Conservation (phyloP, 2,888 invertebrate species). For the Amblyteles armatorius region DNA sequence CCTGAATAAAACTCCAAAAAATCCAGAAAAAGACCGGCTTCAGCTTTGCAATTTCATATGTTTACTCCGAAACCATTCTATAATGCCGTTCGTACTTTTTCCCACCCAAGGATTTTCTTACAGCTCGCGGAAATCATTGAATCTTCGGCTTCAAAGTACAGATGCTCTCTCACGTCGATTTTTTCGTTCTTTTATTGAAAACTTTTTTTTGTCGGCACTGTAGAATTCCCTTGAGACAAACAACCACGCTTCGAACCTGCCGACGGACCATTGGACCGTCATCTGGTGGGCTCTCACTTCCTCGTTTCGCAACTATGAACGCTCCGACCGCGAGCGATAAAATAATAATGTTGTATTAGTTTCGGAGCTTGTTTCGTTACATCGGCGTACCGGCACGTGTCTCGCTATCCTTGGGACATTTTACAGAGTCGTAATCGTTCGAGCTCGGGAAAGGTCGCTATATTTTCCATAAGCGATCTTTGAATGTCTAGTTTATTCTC, state of each 20-base stretch:
- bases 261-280: background rate
- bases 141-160: background rate
- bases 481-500: too few relatives aligned
- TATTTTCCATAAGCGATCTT: too few relatives aligned
- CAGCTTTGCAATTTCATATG: too few relatives aligned
- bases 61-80: too few relatives aligned
- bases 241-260: background rate
- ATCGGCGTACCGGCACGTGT: too few relatives aligned
- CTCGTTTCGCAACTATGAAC: conserved; percentile 6
- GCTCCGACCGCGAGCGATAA: background rate
- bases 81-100: background rate
- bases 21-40: too few relatives aligned
- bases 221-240: conserved; percentile 25
- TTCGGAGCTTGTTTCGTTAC: too few relatives aligned
- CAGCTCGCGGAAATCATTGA: background rate
- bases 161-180: background rate
- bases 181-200: too few relatives aligned
- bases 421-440: too few relatives aligned
- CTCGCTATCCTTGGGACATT: too few relatives aligned
- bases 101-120: conserved; percentile 11
- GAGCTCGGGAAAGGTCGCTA: too few relatives aligned
- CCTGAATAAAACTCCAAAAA: too few relatives aligned
- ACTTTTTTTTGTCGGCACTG: background rate
- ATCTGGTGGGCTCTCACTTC: background rate
- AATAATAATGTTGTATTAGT: background rate